Evolutionary conservation across 2,888 invertebrate genomes (phyloP).

Genomic region (Abscondita cerata): DNA sequence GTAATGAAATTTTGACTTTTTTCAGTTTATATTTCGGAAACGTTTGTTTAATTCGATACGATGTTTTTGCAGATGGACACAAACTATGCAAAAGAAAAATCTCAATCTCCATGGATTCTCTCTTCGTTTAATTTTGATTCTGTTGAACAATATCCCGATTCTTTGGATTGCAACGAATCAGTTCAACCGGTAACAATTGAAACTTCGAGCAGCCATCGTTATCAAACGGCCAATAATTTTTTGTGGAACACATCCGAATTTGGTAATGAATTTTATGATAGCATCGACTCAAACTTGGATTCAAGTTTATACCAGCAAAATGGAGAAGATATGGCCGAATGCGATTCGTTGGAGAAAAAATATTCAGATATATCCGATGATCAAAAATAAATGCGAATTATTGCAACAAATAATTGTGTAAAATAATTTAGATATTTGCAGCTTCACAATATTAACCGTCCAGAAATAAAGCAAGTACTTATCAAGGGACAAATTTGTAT

Average conservation of each 20-base stretch:
- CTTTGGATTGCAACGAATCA: slow-evolving; percentile 58
- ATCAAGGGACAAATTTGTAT: slow-evolving; percentile 47
- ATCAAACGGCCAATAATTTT: slow-evolving; percentile 62
- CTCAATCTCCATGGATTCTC: slow-evolving; percentile 59
- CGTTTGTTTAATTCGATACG: not conserved
- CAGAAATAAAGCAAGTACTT: slow-evolving; percentile 31
- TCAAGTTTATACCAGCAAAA: slow-evolving; percentile 59
- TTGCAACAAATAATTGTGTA: not conserved
- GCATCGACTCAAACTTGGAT: slow-evolving; percentile 65
- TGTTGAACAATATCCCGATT: slow-evolving; percentile 59
- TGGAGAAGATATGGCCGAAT: slow-evolving; percentile 64
- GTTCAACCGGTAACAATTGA: slow-evolving; percentile 51
- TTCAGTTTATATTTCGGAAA: not conserved
- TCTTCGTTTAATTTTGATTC: slow-evolving; percentile 55
- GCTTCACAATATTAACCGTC: slow-evolving; percentile 25
- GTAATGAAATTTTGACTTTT: not conserved
- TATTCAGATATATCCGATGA: slow-evolving; percentile 38
- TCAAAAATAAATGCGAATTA: slow-evolving; percentile 15
- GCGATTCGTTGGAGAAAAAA: slow-evolving; percentile 64
- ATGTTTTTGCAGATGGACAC: slow-evolving; percentile 38
- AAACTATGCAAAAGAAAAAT: slow-evolving; percentile 54
- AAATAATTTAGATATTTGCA: not conserved
- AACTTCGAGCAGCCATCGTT: slow-evolving; percentile 49
- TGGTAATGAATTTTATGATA: slow-evolving; percentile 67
- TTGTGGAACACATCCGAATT: slow-evolving; percentile 62